Evolutionary conservation across 2,797 vertebrate species (phyloP).

Genomic region (Holocentrus rufus): DNA sequence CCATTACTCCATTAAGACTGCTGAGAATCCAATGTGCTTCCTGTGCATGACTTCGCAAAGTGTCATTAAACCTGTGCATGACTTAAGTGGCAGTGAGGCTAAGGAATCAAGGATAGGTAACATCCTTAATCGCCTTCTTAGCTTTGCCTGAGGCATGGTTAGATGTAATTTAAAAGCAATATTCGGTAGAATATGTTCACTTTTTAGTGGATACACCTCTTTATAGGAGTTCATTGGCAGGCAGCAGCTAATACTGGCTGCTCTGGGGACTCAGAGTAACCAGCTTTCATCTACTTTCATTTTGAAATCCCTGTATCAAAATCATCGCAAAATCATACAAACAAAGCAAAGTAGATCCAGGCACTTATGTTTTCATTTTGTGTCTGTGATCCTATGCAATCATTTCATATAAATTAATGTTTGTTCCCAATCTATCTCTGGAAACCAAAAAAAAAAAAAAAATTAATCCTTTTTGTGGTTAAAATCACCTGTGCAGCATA

Average conservation of each 20-base stretch:
- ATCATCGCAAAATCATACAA: neutral
- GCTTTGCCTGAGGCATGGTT: no score
- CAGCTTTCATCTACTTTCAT: neutral
- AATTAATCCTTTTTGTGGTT: no score
- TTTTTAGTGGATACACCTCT: no score
- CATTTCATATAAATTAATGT: no score
- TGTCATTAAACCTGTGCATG: conserved; percentile 29
- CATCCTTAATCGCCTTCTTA: conserved; percentile 23
- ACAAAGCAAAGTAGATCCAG: neutral
- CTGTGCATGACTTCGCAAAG: conserved; percentile 32
- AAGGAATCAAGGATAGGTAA: conserved; percentile 33
- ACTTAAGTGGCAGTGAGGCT: conserved; percentile 4
- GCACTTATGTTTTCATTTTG: neutral
- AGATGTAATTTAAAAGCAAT: no score
- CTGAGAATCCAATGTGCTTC: conserved; percentile 28
- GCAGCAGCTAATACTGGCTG: neutral
- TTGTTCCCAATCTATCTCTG: no score
- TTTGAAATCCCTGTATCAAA: neutral
- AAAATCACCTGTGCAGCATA: no score
- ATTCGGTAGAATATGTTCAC: no score
- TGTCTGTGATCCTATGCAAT: neutral
- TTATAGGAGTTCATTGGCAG: no score
- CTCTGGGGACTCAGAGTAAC: neutral
- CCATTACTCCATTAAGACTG: conserved; percentile 49
- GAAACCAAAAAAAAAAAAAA: no score